Percentiles rank a stretch among this genome's conserved stretches.
Evolutionary conservation across 2,888 invertebrate species (phyloP).

Genomic region (Acleris cristana): DNA sequence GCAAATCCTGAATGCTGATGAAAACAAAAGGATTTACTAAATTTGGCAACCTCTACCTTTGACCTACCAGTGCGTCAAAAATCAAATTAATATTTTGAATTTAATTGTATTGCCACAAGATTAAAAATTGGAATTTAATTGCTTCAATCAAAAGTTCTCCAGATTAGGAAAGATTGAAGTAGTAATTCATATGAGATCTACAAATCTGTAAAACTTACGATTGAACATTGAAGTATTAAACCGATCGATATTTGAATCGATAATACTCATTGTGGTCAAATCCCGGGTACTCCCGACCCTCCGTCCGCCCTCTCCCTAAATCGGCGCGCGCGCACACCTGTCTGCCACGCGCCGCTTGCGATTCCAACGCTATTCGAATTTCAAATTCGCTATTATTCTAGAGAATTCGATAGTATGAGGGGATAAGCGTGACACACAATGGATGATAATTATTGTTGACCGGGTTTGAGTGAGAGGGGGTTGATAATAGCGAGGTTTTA

Average conservation of each 20-base stretch:
- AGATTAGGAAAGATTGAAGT: too few relatives aligned
- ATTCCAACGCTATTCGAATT: constrained; percentile 35
- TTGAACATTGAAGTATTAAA: neutral
- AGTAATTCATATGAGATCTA: too few relatives aligned
- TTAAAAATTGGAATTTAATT: too few relatives aligned
- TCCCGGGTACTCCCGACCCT: constrained; percentile 22
- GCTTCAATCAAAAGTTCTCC: too few relatives aligned
- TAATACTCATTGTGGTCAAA: constrained; percentile 21
- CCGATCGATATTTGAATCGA: constrained; percentile 10
- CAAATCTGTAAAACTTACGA: neutral
- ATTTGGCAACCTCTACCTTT: too few relatives aligned
- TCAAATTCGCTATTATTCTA: constrained; percentile 26
- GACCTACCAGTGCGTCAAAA: too few relatives aligned
- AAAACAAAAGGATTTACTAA: too few relatives aligned
- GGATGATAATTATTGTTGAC: constrained; percentile 33
- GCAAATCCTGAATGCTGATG: too few relatives aligned
- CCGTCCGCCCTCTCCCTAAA: constrained; percentile 38
- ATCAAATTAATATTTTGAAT: too few relatives aligned
- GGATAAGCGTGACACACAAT: constrained; percentile 23
- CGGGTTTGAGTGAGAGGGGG: constrained; percentile 16
- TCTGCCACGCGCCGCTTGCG: constrained; percentile 41
- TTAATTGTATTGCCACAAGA: too few relatives aligned
- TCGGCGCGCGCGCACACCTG: constrained; percentile 40
- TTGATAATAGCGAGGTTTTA: constrained; percentile 5
- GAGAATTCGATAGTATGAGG: neutral